Evolutionary conservation across 2,113 vertebrate genomes (phyloP).

Genomic region (Psephotus haematonotus): DNA sequence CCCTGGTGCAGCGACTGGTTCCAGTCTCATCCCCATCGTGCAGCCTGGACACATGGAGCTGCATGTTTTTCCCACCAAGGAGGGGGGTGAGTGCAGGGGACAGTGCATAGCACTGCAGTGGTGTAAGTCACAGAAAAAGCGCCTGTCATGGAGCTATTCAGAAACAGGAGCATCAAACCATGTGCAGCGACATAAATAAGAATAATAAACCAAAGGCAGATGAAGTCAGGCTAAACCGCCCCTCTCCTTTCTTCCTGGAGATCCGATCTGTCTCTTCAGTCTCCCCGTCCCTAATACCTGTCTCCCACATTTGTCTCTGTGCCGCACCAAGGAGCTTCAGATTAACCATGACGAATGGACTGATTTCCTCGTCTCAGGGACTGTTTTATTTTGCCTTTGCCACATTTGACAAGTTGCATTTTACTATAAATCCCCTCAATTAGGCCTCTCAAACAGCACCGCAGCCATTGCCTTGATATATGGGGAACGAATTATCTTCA

Average conservation of each 20-base stretch:
- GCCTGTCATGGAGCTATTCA: not conserved
- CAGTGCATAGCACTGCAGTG: not conserved
- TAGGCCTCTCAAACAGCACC: constrained; percentile 52
- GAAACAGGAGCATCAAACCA: not conserved
- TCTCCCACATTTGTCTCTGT: not conserved
- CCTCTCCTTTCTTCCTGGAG: not conserved
- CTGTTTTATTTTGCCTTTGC: constrained; percentile 41
- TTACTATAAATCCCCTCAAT: constrained; percentile 71
- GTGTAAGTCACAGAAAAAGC: not conserved
- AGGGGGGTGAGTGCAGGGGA: not conserved
- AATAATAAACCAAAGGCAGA: not conserved
- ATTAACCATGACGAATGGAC: constrained; percentile 51
- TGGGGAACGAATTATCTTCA: constrained; percentile 57
- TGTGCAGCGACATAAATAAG: not conserved
- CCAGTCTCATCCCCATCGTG: not conserved
- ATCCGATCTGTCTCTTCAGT: not conserved
- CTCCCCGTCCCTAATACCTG: not conserved
- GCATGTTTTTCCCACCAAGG: not conserved
- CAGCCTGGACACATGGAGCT: not conserved
- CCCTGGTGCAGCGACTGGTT: accelerated
- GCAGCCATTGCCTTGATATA: constrained; percentile 30
- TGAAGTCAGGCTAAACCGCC: not conserved
- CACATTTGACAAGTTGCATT: constrained; percentile 60
- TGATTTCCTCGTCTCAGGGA: constrained; percentile 28
- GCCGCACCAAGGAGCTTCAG: accelerated